Percentiles rank a stretch among this genome's conserved stretches.
Evolutionary conservation across 2,888 invertebrate genomes (phyloP).

Genomic region (Psylliodes chrysocephalus): DNA sequence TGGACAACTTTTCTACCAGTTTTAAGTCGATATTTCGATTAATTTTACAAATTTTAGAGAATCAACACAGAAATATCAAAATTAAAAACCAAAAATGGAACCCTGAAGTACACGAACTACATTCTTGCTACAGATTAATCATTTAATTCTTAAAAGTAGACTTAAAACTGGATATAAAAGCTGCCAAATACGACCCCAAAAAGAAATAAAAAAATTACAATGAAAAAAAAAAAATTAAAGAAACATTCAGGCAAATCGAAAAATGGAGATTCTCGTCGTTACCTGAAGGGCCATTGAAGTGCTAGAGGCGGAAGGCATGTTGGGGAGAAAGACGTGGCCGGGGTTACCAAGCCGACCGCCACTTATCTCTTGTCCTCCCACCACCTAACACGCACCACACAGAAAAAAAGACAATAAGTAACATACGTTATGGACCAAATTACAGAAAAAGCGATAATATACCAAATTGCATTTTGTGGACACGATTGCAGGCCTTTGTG

Average conservation of each 20-base stretch:
- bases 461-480: not conserved
- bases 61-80: no score
- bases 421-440: not conserved
- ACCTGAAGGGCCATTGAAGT: slow-evolving; percentile 64
- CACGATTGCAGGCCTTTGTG: not conserved
- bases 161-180: no score
- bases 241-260: slow-evolving; percentile 37
- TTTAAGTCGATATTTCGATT: not conserved
- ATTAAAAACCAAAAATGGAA: no score
- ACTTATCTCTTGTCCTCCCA: slow-evolving; percentile 64
- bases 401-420: slow-evolving; percentile 13
- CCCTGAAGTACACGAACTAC: no score
- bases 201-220: not conserved
- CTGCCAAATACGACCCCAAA: not conserved
- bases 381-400: slow-evolving; percentile 65
- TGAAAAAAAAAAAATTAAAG: slow-evolving; percentile 21
- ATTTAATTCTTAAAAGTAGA: no score
- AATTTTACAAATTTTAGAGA: no score
- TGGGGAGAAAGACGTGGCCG: slow-evolving; percentile 68
- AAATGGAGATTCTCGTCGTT: slow-evolving; percentile 34
- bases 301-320: slow-evolving; percentile 65
- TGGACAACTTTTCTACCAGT: not conserved
- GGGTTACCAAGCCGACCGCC: slow-evolving; percentile 65
- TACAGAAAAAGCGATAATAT: not conserved
- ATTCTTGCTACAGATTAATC: no score